Base-by-base conservation (phyloP, 92 coral and sea anemone species). In the Metridium senile region DNA sequence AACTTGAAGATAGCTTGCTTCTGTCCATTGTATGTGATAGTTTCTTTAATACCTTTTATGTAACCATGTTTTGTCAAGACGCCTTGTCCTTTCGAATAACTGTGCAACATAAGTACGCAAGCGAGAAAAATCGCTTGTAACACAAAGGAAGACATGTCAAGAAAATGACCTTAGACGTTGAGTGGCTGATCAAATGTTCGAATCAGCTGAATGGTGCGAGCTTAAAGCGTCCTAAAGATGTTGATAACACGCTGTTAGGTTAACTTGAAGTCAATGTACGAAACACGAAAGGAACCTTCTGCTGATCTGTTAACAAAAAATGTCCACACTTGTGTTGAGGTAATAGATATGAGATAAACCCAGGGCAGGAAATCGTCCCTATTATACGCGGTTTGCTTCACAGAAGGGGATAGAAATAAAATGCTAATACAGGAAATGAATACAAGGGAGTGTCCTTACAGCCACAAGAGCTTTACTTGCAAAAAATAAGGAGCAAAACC, bases 1-100 rank as follows among this genome's bases (percentile, higher is more conserved):
- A 84, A 88, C 86, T 88, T 88, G 81, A 84, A 58, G 59, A 88
- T 71, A 11, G 82, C 30, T 26, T 79, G 70, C n/a, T 35, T 26
- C 53, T 70, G 58, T 7, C 81, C 89, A 66, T 87, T 75, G 86
- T 79, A 70, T 16, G 74, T 27, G 28, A 79, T 51, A 11, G 47
- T 43, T 34, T 68, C 57, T 11, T 69, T 34, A 11, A 70, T n/a
- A 33, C 84, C 84, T 23, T 19, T 39, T 0, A 79, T 21, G 27
- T 33, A 35, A 33, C 84, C 84, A 23, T 79, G 84, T 29, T 79
- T 79, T 29, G 84, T 79, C n/a, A 35, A 65, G 23, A 79, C 70
- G 10, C 57, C 59, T 20, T 34, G 31, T 26, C 31, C 68, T 29
- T 31, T 58, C 29, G 30, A 56, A n/a, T n/a, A n/a, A 2, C 53